phyloP scores from a whole-genome alignment of 2,113 vertebrate genomes.

The Podarcis muralis region DNA sequence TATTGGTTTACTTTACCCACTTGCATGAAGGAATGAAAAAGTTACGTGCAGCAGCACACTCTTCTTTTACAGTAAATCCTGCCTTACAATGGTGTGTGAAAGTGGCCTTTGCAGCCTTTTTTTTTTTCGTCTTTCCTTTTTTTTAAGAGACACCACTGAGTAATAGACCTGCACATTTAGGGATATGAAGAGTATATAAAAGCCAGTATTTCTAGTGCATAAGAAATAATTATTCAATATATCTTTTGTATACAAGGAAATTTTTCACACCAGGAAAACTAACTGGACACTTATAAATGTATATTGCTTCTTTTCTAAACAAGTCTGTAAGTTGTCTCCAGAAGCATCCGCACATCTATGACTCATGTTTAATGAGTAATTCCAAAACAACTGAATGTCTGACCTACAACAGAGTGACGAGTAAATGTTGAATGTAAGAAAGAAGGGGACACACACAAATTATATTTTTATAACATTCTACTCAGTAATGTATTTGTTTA shows the following conservation, averaged over 20 bases:
- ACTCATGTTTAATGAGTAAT: not conserved
- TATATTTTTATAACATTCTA: not conserved
- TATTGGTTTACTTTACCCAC: no score
- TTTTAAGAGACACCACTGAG: not conserved
- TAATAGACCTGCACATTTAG: not conserved
- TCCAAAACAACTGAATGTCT: not conserved
- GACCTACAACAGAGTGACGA: not conserved
- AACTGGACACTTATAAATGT: not conserved
- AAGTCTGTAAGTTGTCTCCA: not conserved
- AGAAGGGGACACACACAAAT: not conserved
- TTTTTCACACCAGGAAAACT: not conserved
- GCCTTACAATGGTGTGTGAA: no score
- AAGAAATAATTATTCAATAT: not conserved
- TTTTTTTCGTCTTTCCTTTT: no score
- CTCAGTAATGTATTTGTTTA: not conserved
- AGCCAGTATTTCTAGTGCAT: not conserved
- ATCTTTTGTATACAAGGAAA: not conserved
- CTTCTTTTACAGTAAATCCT: no score
- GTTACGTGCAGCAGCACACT: no score
- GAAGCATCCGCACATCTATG: not conserved
- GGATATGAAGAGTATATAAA: not conserved
- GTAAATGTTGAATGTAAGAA: not conserved
- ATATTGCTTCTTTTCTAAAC: not conserved
- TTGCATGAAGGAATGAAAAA: no score
- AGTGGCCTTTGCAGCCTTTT: no score